Evolutionary conservation across 2,113 vertebrate genomes (phyloP).

Genomic region (Grus americana): DNA sequence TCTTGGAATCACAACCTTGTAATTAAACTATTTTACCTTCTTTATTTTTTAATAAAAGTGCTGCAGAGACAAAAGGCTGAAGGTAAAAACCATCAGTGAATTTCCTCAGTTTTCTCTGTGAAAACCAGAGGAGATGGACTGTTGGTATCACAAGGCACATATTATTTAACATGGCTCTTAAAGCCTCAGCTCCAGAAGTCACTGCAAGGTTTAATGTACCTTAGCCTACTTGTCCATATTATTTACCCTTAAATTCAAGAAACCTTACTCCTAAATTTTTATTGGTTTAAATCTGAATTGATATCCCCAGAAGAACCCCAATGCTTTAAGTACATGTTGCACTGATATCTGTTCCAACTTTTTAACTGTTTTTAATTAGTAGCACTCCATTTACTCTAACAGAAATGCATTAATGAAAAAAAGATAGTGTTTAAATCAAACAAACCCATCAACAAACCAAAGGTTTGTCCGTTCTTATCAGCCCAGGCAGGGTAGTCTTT

Average conservation of each 20-base stretch:
- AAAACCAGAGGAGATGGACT: not conserved
- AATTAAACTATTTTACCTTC: not conserved
- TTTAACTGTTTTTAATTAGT: not conserved
- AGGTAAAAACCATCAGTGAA: not conserved
- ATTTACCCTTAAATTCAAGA: not conserved
- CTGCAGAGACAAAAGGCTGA: not conserved
- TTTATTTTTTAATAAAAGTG: not conserved
- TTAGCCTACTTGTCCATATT: not conserved
- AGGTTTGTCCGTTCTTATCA: not conserved
- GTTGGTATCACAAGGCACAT: not conserved
- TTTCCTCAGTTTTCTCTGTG: not conserved
- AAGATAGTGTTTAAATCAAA: not conserved
- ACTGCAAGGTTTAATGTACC: not conserved
- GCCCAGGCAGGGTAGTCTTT: not conserved
- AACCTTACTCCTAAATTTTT: not conserved
- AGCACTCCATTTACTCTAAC: not conserved
- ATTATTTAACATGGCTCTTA: not conserved
- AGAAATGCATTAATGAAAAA: not conserved
- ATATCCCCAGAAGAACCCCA: not conserved
- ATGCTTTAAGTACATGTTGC: not conserved
- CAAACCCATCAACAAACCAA: not conserved
- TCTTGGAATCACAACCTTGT: conserved; percentile 34
- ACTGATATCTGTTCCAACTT: not conserved
- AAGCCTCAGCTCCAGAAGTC: not conserved
- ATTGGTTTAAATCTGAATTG: not conserved